Conservation (phyloP, 2,888 invertebrate species). For the Charanyca ferruginea region DNA sequence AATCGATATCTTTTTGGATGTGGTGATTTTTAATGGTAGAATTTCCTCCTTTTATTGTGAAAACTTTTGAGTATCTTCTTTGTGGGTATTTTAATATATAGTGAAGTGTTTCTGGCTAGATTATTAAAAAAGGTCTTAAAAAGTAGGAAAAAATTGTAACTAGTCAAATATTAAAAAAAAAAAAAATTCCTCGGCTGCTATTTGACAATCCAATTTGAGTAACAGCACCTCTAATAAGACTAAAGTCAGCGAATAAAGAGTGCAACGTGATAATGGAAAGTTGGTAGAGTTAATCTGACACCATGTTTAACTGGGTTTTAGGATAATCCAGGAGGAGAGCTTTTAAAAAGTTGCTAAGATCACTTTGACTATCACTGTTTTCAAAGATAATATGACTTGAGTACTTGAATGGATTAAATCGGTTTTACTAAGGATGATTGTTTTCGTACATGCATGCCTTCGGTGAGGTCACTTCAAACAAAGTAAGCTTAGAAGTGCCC, state of each 20-base stretch:
- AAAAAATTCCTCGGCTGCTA: too few relatives aligned
- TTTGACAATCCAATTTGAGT: neutral
- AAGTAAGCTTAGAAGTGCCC: too few relatives aligned
- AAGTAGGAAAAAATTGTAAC: too few relatives aligned
- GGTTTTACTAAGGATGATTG: too few relatives aligned
- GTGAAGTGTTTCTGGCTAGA: neutral
- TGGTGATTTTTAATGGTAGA: conserved; percentile 28
- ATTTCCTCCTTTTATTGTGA: neutral
- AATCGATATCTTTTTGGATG: conserved; percentile 74
- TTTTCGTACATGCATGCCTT: too few relatives aligned
- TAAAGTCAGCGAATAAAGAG: too few relatives aligned
- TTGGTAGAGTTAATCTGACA: neutral
- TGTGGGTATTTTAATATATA: neutral
- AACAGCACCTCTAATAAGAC: too few relatives aligned
- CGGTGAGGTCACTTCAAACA: too few relatives aligned
- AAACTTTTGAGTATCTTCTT: neutral
- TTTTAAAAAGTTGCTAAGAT: neutral
- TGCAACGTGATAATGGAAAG: neutral
- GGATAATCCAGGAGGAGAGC: neutral
- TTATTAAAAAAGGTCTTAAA: neutral
- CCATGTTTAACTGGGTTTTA: neutral
- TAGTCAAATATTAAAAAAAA: too few relatives aligned
- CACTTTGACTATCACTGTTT: neutral
- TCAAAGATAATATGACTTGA: neutral
- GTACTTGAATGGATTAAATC: neutral